Base-by-base conservation (phyloP, 2,113 vertebrate species). In the Dicrurus megarhynchus region DNA sequence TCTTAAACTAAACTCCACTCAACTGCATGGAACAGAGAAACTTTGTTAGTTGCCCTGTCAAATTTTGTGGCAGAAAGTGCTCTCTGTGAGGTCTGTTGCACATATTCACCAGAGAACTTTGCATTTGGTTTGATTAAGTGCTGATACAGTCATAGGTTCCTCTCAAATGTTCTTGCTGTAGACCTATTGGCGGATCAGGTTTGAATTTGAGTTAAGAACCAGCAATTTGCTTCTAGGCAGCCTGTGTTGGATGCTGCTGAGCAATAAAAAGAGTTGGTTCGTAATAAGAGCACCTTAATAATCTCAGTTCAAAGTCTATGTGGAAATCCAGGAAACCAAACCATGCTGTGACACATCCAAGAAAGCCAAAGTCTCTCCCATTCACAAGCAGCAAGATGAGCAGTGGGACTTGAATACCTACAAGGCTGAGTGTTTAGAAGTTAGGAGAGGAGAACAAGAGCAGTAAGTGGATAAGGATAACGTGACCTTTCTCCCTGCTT, bases 1-100 rank as follows among this genome's bases (percentile, higher is more conserved):
- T 86, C 91, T 86, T 57, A 74, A 90, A 77, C 50, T 81, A 65
- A 92, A 81, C 77, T 75, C 35, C 23, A 52, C 49, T 73, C 57
- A 61, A 35, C 75, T 65, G 23, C 46, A 65, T 2, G 4, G 30
- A 88, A 65, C 26, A 88, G 41, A 87, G 32, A 79, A 88, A n/a
- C 33, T 70, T 73, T 61, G 39, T 65, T 14, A 37, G 57, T 30
- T 65, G 26, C 32, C 10, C 37, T 52, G 41, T 47, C 56, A 76
- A 42, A 50, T 80, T 88, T 44, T 69, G 17, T 77, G 32, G 33
- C 14, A 59, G 22, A 39, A 87, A 78, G 39, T 50, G 42, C 50
- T 77, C 11, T 68, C 60, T 59, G 73, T 59, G 64, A 67, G 11
- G 23, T 17, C 63, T 3, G 0, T 33, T 55, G 21, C 26, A 53